A percentile compares a stretch with the other conserved stretches of the same genome.
phyloP scores from a whole-genome alignment of 2,797 vertebrate genomes.

The Semotilus atromaculatus region DNA sequence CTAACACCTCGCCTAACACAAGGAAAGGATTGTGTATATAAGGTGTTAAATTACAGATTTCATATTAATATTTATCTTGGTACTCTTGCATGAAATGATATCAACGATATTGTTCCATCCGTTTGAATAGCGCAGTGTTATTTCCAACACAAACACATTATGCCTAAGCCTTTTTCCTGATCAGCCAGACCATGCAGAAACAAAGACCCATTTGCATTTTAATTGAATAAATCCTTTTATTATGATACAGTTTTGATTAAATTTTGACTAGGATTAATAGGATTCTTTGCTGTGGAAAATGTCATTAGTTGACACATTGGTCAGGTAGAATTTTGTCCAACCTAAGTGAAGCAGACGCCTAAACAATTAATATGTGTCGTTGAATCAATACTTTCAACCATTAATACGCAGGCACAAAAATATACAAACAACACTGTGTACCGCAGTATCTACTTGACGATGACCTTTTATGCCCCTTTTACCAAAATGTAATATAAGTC shows the following conservation, averaged over 20 bases:
- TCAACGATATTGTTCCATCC: slow-evolving; percentile 80
- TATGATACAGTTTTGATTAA: slow-evolving; percentile 39
- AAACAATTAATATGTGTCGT: neutral
- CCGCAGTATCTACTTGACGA: too few species aligned
- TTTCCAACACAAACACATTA: slow-evolving; percentile 46
- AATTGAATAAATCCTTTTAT: slow-evolving; percentile 50
- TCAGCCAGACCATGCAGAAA: slow-evolving; percentile 35
- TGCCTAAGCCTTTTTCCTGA: neutral
- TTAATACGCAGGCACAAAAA: neutral
- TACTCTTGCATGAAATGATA: slow-evolving; percentile 18
- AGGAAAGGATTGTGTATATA: neutral
- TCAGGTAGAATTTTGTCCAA: neutral
- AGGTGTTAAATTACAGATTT: slow-evolving; percentile 11
- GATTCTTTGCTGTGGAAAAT: slow-evolving; percentile 5
- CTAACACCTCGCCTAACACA: neutral
- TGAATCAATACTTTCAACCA: neutral
- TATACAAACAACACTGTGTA: neutral
- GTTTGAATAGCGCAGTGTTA: slow-evolving; percentile 8
- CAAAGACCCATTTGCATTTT: slow-evolving; percentile 55
- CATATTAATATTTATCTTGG: slow-evolving; percentile 15
- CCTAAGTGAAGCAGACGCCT: neutral
- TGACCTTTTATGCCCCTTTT: too few species aligned
- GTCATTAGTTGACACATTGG: neutral
- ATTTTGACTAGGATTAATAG: slow-evolving; percentile 33
- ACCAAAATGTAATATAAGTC: too few species aligned